Evolutionary conservation across 2,888 invertebrate species (phyloP).

Genomic region (Eulithis testata): DNA sequence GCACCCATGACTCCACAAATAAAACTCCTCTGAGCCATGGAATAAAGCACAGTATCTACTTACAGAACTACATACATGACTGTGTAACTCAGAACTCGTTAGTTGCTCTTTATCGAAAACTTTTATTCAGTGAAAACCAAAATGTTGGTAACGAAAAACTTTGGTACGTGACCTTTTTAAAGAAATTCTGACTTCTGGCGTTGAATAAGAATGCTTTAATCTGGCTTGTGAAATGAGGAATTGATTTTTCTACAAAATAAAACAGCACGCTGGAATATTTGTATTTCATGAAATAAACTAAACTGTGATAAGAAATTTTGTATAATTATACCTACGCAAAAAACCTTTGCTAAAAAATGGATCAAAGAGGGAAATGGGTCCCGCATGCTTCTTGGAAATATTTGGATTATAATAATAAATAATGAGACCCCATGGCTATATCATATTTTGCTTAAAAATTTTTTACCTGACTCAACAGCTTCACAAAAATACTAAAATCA

Average conservation of each 20-base stretch:
- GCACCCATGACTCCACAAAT: slow-evolving; percentile 51
- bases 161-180: slow-evolving; percentile 64
- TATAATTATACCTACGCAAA: too few relatives aligned
- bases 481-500: too few relatives aligned
- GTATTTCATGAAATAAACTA: too few relatives aligned
- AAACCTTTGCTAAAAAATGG: too few relatives aligned
- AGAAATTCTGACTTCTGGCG: slow-evolving; percentile 24
- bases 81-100: slow-evolving; percentile 65
- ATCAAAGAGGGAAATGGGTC: too few relatives aligned
- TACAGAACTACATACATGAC: slow-evolving; percentile 42
- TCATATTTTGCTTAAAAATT: too few relatives aligned
- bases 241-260: neutral
- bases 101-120: slow-evolving; percentile 66
- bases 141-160: slow-evolving; percentile 65
- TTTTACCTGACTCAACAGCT: too few relatives aligned
- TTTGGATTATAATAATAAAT: too few relatives aligned
- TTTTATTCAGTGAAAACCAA: slow-evolving; percentile 50
- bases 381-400: too few relatives aligned
- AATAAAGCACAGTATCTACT: slow-evolving; percentile 17
- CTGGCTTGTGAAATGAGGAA: slow-evolving; percentile 4
- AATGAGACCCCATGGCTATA: too few relatives aligned
- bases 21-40: slow-evolving; percentile 36
- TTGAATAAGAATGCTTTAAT: slow-evolving; percentile 14
- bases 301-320: too few relatives aligned
- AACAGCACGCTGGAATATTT: too few relatives aligned